Percentiles rank a stretch among this genome's conserved stretches.
phyloP scores from a whole-genome alignment of 2,113 vertebrate species.

The Cynoglossus semilaevis region DNA sequence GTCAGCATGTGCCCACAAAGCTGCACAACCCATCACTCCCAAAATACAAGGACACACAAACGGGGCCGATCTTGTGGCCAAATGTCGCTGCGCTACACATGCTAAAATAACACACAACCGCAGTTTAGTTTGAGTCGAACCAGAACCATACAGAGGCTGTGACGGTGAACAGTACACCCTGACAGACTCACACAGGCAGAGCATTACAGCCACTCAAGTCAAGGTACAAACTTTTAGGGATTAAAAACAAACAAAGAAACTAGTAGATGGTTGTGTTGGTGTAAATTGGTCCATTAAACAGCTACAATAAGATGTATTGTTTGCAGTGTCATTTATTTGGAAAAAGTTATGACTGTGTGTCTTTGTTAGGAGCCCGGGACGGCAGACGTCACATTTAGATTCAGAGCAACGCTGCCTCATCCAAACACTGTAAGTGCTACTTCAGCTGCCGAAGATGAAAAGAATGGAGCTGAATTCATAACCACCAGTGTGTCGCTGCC shows the following conservation, averaged over 20 bases:
- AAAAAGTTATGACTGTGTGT: background rate
- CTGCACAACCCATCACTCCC: too few relatives aligned
- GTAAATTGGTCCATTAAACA: too few relatives aligned
- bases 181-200: background rate
- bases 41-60: too few relatives aligned
- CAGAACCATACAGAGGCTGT: background rate
- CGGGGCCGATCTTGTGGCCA: too few relatives aligned
- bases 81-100: too few relatives aligned
- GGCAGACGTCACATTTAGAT: background rate
- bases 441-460: constrained; percentile 1
- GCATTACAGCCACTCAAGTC: too few relatives aligned
- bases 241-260: too few relatives aligned
- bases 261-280: too few relatives aligned
- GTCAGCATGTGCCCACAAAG: too few relatives aligned
- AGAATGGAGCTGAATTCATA: constrained; percentile 9
- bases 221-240: too few relatives aligned
- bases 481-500: constrained; percentile 11
- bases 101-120: too few relatives aligned
- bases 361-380: too few relatives aligned
- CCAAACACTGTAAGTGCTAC: constrained; percentile 6
- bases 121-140: background rate
- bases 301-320: background rate
- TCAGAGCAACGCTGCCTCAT: background rate
- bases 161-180: background rate
- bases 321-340: background rate